A percentile compares a stretch with the other conserved stretches of the same genome.
Evolutionary conservation across 2,797 vertebrate genomes (phyloP).

Genomic region (Natrix natrix): DNA sequence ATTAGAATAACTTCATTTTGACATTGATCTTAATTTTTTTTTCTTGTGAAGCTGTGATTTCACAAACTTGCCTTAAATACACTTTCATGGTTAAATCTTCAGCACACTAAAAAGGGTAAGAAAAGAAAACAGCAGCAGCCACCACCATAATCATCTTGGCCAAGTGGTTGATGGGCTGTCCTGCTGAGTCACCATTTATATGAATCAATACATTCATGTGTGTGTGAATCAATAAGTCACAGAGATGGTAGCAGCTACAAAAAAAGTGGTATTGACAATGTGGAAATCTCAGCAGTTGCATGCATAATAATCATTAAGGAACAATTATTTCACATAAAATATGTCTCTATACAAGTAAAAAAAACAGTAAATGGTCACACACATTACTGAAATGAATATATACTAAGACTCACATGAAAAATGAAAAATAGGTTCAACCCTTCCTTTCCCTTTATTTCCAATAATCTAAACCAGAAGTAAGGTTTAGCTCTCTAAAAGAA

Average conservation of each 20-base stretch:
- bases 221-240: neutral
- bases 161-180: neutral
- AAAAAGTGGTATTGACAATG: neutral
- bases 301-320: neutral
- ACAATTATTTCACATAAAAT: neutral
- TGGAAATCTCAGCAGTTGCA: neutral
- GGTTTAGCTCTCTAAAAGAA: neutral
- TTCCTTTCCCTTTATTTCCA: neutral
- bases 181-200: neutral
- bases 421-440: neutral
- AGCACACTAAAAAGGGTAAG: neutral
- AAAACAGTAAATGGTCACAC: neutral
- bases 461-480: neutral
- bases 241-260: neutral
- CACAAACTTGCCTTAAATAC: neutral
- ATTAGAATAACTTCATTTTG: slow-evolving; percentile 64
- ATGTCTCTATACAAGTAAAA: neutral
- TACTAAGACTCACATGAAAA: neutral
- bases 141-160: neutral
- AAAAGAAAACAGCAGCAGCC: neutral
- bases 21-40: slow-evolving; percentile 61
- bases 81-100: neutral
- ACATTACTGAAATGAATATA: neutral
- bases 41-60: neutral
- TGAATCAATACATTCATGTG: neutral